Evolutionary conservation across 1,140 invertebrate genomes (phyloP).

Genomic region (Stegodyphus mimosarum): DNA sequence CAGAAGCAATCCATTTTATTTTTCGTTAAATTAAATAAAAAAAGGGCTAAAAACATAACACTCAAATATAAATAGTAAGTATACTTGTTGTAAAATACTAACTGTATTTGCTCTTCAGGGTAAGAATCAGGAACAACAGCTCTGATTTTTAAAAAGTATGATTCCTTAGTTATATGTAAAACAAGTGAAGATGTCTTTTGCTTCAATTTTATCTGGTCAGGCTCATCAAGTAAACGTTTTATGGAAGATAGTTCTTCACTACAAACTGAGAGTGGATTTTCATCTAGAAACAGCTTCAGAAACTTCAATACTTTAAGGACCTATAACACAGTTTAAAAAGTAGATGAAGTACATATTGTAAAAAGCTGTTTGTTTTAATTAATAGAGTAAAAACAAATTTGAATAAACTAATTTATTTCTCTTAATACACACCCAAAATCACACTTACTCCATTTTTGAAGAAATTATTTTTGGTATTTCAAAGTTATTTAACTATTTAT

Average conservation of each 20-base stretch:
- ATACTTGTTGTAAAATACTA: conserved; percentile 64
- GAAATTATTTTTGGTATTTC: too few species aligned
- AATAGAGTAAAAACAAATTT: too few species aligned
- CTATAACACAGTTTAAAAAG: conserved; percentile 63
- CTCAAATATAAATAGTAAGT: too few species aligned
- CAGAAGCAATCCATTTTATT: too few species aligned
- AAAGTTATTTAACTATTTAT: too few species aligned
- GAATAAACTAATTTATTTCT: too few species aligned
- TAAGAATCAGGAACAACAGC: conserved; percentile 77
- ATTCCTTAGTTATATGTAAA: conserved; percentile 73
- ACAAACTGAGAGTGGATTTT: conserved; percentile 80
- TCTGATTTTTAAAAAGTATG: conserved; percentile 75
- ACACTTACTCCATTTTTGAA: too few species aligned
- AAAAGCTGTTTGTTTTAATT: too few species aligned
- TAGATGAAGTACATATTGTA: too few species aligned
- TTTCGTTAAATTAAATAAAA: too few species aligned
- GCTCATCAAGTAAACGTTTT: conserved; percentile 70
- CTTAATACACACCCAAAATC: too few species aligned
- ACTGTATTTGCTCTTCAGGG: conserved; percentile 73
- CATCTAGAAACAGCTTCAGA: conserved; percentile 76
- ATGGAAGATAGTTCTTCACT: conserved; percentile 78
- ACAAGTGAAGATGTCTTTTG: conserved; percentile 76
- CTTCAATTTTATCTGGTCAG: conserved; percentile 76
- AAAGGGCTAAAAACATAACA: too few species aligned
- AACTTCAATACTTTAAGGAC: conserved; percentile 74